A percentile compares a stretch with the other conserved stretches of the same genome.
These are phyloP conservation scores for Cladopsammia gracilis DNA, from an alignment of 64 coral and sea anemone genomes.

Conservation along the genomic window DNA sequence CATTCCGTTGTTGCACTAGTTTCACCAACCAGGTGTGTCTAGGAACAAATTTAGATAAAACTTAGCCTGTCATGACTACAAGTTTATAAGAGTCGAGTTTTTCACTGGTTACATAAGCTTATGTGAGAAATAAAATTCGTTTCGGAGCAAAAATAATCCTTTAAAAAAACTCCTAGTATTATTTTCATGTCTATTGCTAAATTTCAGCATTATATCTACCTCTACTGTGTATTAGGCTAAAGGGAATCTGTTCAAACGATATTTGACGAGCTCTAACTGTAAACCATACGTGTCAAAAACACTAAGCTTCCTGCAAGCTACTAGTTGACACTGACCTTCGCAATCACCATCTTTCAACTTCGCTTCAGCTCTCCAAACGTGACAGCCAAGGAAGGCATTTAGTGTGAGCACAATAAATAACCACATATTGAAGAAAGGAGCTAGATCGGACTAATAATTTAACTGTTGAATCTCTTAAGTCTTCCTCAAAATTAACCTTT, in stretches of 20 bases:
- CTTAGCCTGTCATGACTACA: too few species aligned
- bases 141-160: too few species aligned
- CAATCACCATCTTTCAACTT: constrained; percentile 88
- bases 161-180: too few species aligned
- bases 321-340: constrained; percentile 65
- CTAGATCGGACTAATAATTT: background rate
- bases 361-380: constrained; percentile 68
- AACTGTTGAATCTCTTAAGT: too few species aligned
- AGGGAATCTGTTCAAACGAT: background rate
- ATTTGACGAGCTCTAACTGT: background rate
- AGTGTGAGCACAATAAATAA: constrained; percentile 56
- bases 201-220: background rate
- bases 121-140: too few species aligned
- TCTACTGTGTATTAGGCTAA: background rate
- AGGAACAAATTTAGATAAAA: too few species aligned
- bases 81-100: too few species aligned
- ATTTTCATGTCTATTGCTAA: background rate
- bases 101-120: too few species aligned
- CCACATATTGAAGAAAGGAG: constrained; percentile 61
- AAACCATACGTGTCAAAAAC: constrained; percentile 12
- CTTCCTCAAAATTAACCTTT: background rate
- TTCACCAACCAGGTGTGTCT: too few species aligned
- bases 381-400: constrained; percentile 65
- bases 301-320: background rate
- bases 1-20: too few species aligned